Conservation (phyloP, 2,888 invertebrate genomes). For the Sarcophaga rosellei region DNA sequence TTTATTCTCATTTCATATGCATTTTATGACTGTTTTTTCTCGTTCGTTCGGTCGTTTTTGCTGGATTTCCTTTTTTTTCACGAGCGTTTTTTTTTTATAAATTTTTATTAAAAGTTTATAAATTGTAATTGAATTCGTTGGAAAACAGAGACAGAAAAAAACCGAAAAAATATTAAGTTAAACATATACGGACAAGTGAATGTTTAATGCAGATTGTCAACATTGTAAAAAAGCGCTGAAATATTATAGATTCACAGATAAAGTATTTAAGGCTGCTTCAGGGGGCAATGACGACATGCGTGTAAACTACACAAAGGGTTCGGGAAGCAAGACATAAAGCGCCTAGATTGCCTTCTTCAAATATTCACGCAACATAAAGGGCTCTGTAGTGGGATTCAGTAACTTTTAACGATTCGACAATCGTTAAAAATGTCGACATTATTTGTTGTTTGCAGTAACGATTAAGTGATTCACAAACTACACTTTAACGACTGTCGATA, state of each 20-base stretch:
- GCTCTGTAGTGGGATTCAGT: too few relatives aligned
- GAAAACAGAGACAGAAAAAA: not conserved
- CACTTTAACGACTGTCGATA: too few relatives aligned
- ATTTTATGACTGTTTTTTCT: conserved; percentile 18
- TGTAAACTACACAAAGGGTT: too few relatives aligned
- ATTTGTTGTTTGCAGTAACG: too few relatives aligned
- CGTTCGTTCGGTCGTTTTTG: not conserved
- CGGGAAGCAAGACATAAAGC: too few relatives aligned
- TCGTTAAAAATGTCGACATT: too few relatives aligned
- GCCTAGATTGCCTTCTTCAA: too few relatives aligned
- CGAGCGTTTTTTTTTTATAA: not conserved
- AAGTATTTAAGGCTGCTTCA: too few relatives aligned
- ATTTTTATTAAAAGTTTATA: conserved; percentile 25
- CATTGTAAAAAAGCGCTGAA: not conserved
- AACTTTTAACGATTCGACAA: too few relatives aligned
- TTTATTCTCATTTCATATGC: conserved; percentile 41
- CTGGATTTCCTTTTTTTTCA: not conserved
- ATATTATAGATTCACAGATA: not conserved
- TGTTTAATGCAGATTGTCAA: conserved; percentile 38
- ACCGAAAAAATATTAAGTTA: not conserved
- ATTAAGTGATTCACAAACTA: too few relatives aligned
- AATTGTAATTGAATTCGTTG: conserved; percentile 53
- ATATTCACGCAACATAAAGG: too few relatives aligned
- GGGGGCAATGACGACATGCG: not conserved
- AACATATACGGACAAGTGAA: conserved; percentile 27